These are phyloP conservation scores for Mycteria americana DNA, from an alignment of 2,797 vertebrate genomes.

Conservation along the genomic window DNA sequence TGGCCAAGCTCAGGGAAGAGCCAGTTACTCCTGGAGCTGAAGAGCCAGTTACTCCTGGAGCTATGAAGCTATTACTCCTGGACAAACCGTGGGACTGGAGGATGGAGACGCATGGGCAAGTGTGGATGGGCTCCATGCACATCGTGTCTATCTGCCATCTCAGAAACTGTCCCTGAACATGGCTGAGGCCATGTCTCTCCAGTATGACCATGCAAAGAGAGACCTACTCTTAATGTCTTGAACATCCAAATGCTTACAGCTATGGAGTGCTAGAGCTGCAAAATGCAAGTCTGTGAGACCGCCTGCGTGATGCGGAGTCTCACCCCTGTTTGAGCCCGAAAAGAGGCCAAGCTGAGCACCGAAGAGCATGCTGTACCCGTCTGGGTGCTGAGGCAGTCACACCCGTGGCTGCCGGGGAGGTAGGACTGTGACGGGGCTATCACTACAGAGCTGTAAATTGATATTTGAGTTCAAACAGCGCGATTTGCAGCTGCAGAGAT, in stretches of 20 bases:
- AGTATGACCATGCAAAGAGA: not conserved
- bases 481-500: not conserved
- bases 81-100: not conserved
- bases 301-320: accelerated
- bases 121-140: accelerated
- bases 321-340: not conserved
- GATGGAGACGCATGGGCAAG: not conserved
- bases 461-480: not conserved
- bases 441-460: not conserved
- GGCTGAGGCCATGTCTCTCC: not conserved
- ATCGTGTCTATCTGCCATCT: not conserved
- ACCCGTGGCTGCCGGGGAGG: not conserved
- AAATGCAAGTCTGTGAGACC: not conserved
- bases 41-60: not conserved
- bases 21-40: not conserved
- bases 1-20: not conserved
- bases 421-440: not conserved
- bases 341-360: not conserved
- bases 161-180: not conserved
- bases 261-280: not conserved
- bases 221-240: not conserved
- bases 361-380: not conserved
- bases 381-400: not conserved
- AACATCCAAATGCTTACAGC: not conserved
- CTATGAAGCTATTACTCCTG: not conserved